phyloP scores from a whole-genome alignment of 1,140 invertebrate genomes.

The Cotesia typhae region DNA sequence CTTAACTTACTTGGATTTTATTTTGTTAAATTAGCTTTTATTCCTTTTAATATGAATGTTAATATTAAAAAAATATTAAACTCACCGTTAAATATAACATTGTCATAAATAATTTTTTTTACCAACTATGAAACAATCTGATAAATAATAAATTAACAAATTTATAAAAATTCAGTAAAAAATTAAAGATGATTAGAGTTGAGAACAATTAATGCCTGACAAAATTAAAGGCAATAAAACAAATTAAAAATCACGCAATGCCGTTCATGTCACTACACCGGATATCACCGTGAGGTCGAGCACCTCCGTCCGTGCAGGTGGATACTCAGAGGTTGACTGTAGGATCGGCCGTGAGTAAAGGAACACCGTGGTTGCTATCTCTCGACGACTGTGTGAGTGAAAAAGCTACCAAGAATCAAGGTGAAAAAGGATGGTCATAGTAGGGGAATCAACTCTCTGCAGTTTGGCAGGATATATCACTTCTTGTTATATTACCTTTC shows the following conservation, averaged over 20 bases:
- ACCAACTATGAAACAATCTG: not conserved
- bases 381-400: slow-evolving; percentile 31
- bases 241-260: slow-evolving; percentile 45
- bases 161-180: not conserved
- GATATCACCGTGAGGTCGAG: slow-evolving; percentile 57
- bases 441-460: slow-evolving; percentile 20
- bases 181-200: not conserved
- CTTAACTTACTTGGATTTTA: not conserved
- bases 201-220: slow-evolving; percentile 8
- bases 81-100: slow-evolving; percentile 27
- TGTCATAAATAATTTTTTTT: slow-evolving; percentile 7
- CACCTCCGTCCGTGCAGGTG: slow-evolving; percentile 65
- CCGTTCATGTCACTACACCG: slow-evolving; percentile 62
- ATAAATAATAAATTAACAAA: not conserved
- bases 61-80: slow-evolving; percentile 1
- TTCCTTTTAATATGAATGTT: not conserved
- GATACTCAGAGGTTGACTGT: slow-evolving; percentile 66
- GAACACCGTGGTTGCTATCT: slow-evolving; percentile 42
- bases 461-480: slow-evolving; percentile 23
- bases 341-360: slow-evolving; percentile 59
- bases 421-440: slow-evolving; percentile 24
- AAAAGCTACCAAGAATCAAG: slow-evolving; percentile 41
- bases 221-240: slow-evolving; percentile 6
- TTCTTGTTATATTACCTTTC: slow-evolving; percentile 1
- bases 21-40: not conserved